Conservation (phyloP, 2,797 vertebrate genomes). For the Antrozous pallidus region DNA sequence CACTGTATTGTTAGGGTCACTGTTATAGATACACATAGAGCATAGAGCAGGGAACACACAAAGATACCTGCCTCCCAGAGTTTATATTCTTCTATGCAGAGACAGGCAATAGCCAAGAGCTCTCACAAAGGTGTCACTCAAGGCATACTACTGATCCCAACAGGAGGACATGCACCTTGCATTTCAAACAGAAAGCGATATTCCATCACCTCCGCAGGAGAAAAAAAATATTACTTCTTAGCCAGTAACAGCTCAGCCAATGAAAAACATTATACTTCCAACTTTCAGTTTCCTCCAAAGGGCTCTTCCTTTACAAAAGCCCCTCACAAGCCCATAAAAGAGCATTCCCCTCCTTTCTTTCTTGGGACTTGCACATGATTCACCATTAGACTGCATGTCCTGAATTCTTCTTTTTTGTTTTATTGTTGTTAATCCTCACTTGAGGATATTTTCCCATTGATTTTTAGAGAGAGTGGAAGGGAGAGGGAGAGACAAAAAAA, state of each 20-base stretch:
- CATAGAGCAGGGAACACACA: not conserved
- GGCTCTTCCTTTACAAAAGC: not conserved
- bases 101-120: not conserved
- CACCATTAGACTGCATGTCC: not conserved
- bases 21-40: not conserved
- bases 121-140: not conserved
- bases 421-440: too few relatives aligned
- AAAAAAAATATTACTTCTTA: not conserved
- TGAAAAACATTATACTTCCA: not conserved
- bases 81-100: not conserved
- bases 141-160: not conserved
- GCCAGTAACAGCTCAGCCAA: not conserved
- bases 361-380: not conserved
- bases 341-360: not conserved
- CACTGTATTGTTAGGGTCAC: not conserved
- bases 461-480: too few relatives aligned
- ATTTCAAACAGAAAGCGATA: not conserved
- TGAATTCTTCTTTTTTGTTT: not conserved
- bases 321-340: not conserved
- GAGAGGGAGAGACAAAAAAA: too few relatives aligned
- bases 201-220: not conserved
- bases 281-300: not conserved
- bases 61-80: not conserved
- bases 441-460: too few relatives aligned
- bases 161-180: not conserved